Evolutionary conservation across 2,888 invertebrate species (phyloP), one percentile per base, ranked within the genome.

Genomic region (Malthinus seriepunctatus): DNA sequence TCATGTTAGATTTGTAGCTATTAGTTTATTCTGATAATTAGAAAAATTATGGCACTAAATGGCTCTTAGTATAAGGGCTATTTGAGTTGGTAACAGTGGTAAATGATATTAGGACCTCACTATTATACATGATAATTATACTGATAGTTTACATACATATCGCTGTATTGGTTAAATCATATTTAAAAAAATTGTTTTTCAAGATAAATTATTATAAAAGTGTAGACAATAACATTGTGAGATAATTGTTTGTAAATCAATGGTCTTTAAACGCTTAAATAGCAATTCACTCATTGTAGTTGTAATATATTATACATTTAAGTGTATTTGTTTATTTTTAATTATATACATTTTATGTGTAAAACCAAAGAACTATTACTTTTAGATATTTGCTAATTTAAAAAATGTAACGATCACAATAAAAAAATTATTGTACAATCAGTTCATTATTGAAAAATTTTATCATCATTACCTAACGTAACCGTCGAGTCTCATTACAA

Each of bases 191-290:
- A 11, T 12, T 50, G 38, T 50, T 23, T 49, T 56, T 42, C 32
- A 35, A 51, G 15, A 49, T 42, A 44, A 34, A 49, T 33, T 42
- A 59, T 37, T 63, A 71, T 73, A 70, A 71, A 74, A 74, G 71
- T 75, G 74, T 75, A 75, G 76, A 76, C 76, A 76, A 76, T 76
- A 76, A 70, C 71, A 68, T 71, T 74, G 69, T 72, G 71, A 71
- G 66, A 69, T 65, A 42, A 68, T 71, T 68, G 67, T 74, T 73
- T 70, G 70, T 71, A 71, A 67, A 66, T 60, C 59, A 62, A 65
- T 69, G 69, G 70, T 70, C 69, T 71, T 70, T 66, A 66, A 67
- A 59, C 68, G 68, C 71, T 70, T 68, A 61, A 42, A 66, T 66
- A 67, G 68, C 69, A 68, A 63, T 67, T 68, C 66, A 48, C 53